Base-by-base conservation (phyloP, 2,888 invertebrate genomes). In the Seira sanloemensis region DNA sequence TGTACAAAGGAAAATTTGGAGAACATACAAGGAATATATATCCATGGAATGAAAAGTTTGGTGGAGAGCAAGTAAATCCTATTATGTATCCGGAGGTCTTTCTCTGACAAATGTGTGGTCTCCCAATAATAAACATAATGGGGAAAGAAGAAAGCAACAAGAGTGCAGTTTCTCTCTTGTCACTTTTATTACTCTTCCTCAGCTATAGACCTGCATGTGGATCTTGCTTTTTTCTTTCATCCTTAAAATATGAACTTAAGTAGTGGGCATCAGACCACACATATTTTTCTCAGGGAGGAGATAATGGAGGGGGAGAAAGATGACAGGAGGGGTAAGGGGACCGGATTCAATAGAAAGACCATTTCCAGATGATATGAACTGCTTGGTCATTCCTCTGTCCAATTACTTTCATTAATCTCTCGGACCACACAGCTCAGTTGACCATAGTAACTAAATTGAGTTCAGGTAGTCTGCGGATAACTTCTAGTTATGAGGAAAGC, bases 401-500 rank as follows among this genome's bases (percentile, higher is more conserved):
- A 78, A 78, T 78, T 78, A 78, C 77, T 78, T 68, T 78, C 77
- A 78, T 78, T 78, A 78, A 78, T 78, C 77, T 78, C 54, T 66
- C 66, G n/a, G n/a, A n/a, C n/a, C 50, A 50, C 50, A 7, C n/a
- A n/a, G n/a, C n/a, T n/a, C n/a, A n/a, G n/a, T n/a, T n/a, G n/a
- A n/a, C n/a, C n/a, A n/a, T n/a, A n/a, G n/a, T n/a, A n/a, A n/a
- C n/a, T n/a, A n/a, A n/a, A n/a, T n/a, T n/a, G n/a, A n/a, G n/a
- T n/a, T n/a, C n/a, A n/a, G n/a, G n/a, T n/a, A n/a, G n/a, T n/a
- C n/a, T n/a, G n/a, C n/a, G n/a, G n/a, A n/a, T n/a, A n/a, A n/a
- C n/a, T n/a, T n/a, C n/a, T n/a, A n/a, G n/a, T n/a, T n/a, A n/a
- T n/a, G n/a, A n/a, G n/a, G n/a, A n/a, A n/a, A n/a, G n/a, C n/a